Evolutionary conservation across 2,888 invertebrate species (phyloP).

Genomic region (Minunthozetes semirufus): DNA sequence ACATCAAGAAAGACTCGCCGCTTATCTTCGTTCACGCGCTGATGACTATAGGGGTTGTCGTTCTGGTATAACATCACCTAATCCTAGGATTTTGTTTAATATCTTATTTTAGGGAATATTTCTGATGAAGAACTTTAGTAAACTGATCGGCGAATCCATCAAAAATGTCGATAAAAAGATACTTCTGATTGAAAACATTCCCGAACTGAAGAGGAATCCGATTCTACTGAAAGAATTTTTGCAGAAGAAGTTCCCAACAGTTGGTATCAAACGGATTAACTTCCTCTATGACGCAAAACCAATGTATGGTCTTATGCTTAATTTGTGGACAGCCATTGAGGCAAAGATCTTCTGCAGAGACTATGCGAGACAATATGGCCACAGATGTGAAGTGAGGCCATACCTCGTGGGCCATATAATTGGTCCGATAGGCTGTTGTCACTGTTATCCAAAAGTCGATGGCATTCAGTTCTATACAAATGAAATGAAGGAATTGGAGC

Average conservation of each 20-base stretch:
- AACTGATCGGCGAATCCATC: background rate
- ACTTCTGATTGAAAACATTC: slow-evolving; percentile 32
- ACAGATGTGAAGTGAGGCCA: background rate
- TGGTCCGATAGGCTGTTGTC: background rate
- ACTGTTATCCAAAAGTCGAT: background rate
- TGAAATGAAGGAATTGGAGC: background rate
- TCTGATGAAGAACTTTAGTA: slow-evolving; percentile 26
- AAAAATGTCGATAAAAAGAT: background rate
- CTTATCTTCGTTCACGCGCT: slow-evolving; percentile 34
- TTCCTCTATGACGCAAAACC: background rate
- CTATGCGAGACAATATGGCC: background rate
- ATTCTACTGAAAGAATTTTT: slow-evolving; percentile 3
- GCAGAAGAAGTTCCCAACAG: slow-evolving; percentile 14
- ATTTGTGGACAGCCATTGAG: background rate
- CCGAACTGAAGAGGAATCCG: slow-evolving; percentile 8
- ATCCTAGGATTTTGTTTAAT: background rate
- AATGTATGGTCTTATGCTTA: background rate
- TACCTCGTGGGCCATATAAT: background rate
- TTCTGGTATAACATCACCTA: background rate
- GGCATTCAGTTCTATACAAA: background rate
- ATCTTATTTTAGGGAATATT: slow-evolving; percentile 1
- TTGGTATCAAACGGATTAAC: slow-evolving; percentile 7
- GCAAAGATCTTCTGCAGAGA: background rate
- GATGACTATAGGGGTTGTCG: slow-evolving; percentile 1
- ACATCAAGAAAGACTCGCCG: slow-evolving; percentile 55